Evolutionary conservation across 2,888 invertebrate species (phyloP).

Genomic region (Mechanitis mazaeus): DNA sequence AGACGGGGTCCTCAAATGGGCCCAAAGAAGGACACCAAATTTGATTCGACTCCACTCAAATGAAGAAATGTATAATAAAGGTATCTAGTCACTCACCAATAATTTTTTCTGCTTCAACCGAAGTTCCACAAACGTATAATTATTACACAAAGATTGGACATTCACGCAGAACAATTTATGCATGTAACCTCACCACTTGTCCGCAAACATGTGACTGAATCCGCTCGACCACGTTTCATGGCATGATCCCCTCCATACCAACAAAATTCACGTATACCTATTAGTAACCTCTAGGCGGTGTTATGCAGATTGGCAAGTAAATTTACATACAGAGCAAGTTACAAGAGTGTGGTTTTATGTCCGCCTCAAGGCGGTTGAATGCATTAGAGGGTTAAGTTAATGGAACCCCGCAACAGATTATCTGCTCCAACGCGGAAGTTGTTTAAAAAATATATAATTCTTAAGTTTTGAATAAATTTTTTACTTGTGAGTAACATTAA

Average conservation of each 20-base stretch:
- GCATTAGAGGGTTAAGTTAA: neutral
- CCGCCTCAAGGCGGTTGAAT: conserved; percentile 1
- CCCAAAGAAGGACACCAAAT: conserved; percentile 1
- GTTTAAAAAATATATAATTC: too few relatives aligned
- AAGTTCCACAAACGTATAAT: conserved; percentile 1
- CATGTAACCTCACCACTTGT: conserved; percentile 1
- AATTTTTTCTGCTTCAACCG: conserved; percentile 1
- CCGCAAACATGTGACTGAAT: conserved; percentile 1
- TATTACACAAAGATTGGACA: too few relatives aligned
- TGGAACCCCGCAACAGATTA: too few relatives aligned
- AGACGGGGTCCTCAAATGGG: conserved; percentile 1
- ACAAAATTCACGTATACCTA: conserved; percentile 1
- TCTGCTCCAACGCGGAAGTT: too few relatives aligned
- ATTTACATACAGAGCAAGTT: conserved; percentile 1
- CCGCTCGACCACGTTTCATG: conserved; percentile 1
- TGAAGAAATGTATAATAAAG: conserved; percentile 1
- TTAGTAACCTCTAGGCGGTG: conserved; percentile 1
- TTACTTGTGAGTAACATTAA: too few relatives aligned
- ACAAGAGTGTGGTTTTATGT: conserved; percentile 1
- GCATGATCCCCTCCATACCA: conserved; percentile 1
- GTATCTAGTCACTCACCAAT: too few relatives aligned
- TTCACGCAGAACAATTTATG: conserved; percentile 1
- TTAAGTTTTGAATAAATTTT: too few relatives aligned
- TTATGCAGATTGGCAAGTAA: conserved; percentile 1
- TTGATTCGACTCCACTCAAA: conserved; percentile 1